Base-by-base conservation (phyloP, 2,797 vertebrate genomes). In the Gastrophryne carolinensis region DNA sequence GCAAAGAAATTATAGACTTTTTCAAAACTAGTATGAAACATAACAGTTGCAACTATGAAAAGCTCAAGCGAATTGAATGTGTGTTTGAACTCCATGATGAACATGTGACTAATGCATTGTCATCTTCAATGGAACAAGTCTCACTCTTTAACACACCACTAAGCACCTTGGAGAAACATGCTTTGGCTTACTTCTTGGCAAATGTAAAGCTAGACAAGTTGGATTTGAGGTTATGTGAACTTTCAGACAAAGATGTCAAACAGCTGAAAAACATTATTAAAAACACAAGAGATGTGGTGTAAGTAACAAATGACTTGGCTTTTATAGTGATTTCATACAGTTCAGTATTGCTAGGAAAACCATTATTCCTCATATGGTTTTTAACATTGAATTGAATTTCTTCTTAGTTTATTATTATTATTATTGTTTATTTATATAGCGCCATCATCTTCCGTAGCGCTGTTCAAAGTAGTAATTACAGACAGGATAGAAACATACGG, bases 71-170 rank as follows among this genome's bases (percentile, higher is more conserved):
- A 26, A 23, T 79, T n/a, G 37, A 56, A 7, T 79, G 71, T 26
- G 24, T 74, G n/a, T 74, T 47, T 69, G 77, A 79, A 23, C 35
- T 79, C 17, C 56, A 74, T 17, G 63, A 79, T 63, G 27, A 35
- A 1, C 4, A 7, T 5, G 11, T 74, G 5, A 79, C 50, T 15
- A 13, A 19, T 21, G 17, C 17, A 4, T 13, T 79, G 10, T 30
- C 49, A 23, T 27, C 23, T 10, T 15, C 1, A 5, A 49, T 70
- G 9, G 49, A 26, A 27, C 1, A 21, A 19, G 6, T 79, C 2
- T 5, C 21, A 19, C 41, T 79, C 19, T 37, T 24, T n/a, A 69
- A 79, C 15, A 35, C 53, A 7, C 52, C 57, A 34, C 57, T 74
- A 24, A 70, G 54, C 13, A 11, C 44, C 9, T 11, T 49, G 2